These are phyloP conservation scores for Peromyscus aztecus DNA, from an alignment of 2,797 vertebrate genomes.

Conservation along the genomic window DNA sequence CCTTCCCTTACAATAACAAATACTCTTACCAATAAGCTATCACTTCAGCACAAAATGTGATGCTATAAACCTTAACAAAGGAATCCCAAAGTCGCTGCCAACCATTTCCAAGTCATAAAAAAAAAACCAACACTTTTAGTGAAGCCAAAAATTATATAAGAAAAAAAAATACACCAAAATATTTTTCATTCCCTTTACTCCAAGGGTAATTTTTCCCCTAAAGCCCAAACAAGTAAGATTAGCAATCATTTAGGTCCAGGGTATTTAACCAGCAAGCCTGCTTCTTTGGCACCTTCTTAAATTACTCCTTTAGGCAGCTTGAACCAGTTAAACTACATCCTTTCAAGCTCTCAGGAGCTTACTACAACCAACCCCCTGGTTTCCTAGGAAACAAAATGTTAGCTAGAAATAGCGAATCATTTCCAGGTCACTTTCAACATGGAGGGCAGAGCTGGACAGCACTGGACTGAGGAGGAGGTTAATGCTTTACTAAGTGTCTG, in stretches of 20 bases:
- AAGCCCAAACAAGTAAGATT: conserved; percentile 55
- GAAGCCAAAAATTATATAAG: conserved; percentile 34
- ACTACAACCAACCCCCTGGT: conserved; percentile 96
- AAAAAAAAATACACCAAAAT: conserved; percentile 5
- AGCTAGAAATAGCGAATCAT: conserved; percentile 95
- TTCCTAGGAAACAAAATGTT: conserved; percentile 96
- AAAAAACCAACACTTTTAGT: conserved; percentile 3
- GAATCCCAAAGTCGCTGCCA: not conserved
- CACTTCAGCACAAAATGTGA: not conserved
- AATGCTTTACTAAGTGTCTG: conserved; percentile 93
- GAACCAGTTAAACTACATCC: conserved; percentile 96
- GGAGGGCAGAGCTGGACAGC: conserved; percentile 94
- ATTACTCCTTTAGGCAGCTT: conserved; percentile 95
- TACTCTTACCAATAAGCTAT: not conserved
- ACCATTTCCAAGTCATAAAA: conserved; percentile 25
- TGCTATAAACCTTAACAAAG: not conserved
- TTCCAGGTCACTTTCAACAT: conserved; percentile 99
- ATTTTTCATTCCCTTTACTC: conserved; percentile 19
- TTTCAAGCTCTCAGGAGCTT: conserved; percentile 91
- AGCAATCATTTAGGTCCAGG: conserved; percentile 73
- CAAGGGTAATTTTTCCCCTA: conserved; percentile 37
- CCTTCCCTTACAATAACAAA: not conserved
- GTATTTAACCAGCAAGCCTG: conserved; percentile 87
- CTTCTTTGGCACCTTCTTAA: conserved; percentile 94
- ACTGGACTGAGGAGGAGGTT: conserved; percentile 94